Base-by-base conservation (phyloP, 2,888 invertebrate genomes). In the Ellobium chinense region DNA sequence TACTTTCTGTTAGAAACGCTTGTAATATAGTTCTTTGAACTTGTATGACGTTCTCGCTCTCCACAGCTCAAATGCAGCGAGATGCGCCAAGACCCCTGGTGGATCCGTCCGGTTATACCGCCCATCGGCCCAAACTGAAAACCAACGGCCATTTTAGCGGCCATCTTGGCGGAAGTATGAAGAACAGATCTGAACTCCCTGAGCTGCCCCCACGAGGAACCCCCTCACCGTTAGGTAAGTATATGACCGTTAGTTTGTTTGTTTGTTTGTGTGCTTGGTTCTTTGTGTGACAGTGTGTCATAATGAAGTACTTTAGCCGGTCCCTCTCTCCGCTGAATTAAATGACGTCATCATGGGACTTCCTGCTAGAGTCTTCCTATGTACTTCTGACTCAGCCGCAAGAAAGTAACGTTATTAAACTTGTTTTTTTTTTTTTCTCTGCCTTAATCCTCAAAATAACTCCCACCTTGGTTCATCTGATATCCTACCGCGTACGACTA, bases 121-220 rank as follows among this genome's bases (percentile, higher is more conserved):
- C 87, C 31, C 85, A 88, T 60, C 86, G 93, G 70, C 91, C 92
- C 84, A 95, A 95, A 92, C 94, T 95, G 84, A 95, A 95, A 91
- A 95, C 95, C 82, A 95, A 95, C 89, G 95, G 95, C 73, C 95
- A 95, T 91, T 95, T 95, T 81, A 94, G 95, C 89, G 95, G 95
- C 73, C 95, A 95, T 91, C 95, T 95, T 81, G 94, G 95, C 78
- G 69, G 77, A 1, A 56, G 56, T 0, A 60, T 77, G 24, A 58
- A 68, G 12, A 21, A 95, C 95, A 95, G 94, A 95, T 95, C 91
- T 92, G 91, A 36, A 80, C 78, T 56, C 0, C 78, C 78, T 3
- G 72, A 72, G 1, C 62, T 74, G 0, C 77, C 78, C 0, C 74
- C 81, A 12, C 58, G 60, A 12, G 66, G 58, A 29, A 54, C 14